Base-by-base conservation (phyloP, 1,140 invertebrate genomes). In the Eurosta solidaginis region DNA sequence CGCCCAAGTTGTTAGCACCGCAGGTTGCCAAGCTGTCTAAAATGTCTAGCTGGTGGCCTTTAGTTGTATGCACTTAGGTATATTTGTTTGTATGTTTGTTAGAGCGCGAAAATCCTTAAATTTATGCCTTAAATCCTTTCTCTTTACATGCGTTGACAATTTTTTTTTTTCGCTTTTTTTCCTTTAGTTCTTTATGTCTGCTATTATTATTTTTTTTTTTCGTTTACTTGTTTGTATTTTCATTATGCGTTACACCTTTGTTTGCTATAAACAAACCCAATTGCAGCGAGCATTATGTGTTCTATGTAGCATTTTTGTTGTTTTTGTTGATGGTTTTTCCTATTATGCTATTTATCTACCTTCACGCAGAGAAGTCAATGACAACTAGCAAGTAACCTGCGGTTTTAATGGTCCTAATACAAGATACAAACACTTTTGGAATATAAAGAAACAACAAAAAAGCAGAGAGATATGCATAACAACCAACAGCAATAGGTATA, bases 321-420 rank as follows among this genome's bases (percentile, higher is more conserved):
- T 47, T 33, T n/a, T 75, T 45, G n/a, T 49, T 45, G 3, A 9
- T 74, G 40, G 20, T 75, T 27, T 49, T 27, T 49, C n/a, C 22
- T 44, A 2, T 52, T 76, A 50, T 52, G 47, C 52, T 2, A 20
- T 52, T 29, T 76, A 20, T 76, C 20, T 49, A 4, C 45, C n/a
- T 76, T 68, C 59, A 40, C 59, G 59, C 33, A 17, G 40, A 40
- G 59, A 68, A 68, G 59, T 68, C 59, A 68, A 68, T 68, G 59
- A 68, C 59, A 68, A 68, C 59, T 68, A 22, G 59, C 59, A 40
- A 49, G 78, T 79, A 80, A 84, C 84, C 84, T 85, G 84, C 81
- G 82, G 84, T 78, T 82, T 85, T 84, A 85, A 85, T 85, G 83
- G 79, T 77, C 59, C 79, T 79, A 81, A 83, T 83, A 81, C 68